These are phyloP conservation scores for Drosophila glabriapex DNA, from an alignment of 2,888 invertebrate genomes.

Conservation along the genomic window DNA sequence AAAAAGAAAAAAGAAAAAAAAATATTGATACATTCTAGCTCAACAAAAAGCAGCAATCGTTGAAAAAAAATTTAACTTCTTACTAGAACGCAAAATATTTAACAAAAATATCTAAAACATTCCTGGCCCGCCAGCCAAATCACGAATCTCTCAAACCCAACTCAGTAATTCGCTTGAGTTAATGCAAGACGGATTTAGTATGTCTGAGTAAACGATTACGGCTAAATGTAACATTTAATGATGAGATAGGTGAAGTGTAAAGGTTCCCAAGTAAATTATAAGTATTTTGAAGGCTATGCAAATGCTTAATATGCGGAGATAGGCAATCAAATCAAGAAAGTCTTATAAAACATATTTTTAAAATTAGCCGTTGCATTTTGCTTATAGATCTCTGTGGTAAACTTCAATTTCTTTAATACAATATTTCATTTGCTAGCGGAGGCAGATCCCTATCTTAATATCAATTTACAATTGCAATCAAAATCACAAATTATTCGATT, in stretches of 20 bases:
- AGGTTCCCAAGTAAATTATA: background rate
- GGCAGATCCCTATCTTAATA: background rate
- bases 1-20: slow-evolving; percentile 35
- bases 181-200: slow-evolving; percentile 40
- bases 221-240: slow-evolving; percentile 6
- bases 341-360: background rate
- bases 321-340: background rate
- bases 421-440: background rate
- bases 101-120: slow-evolving; percentile 19
- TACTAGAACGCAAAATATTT: slow-evolving; percentile 30
- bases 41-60: slow-evolving; percentile 12
- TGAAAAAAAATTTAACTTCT: slow-evolving; percentile 17
- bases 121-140: slow-evolving; percentile 26
- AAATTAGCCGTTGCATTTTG: background rate
- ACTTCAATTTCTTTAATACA: background rate
- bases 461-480: background rate
- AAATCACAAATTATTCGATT: background rate
- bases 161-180: slow-evolving; percentile 58
- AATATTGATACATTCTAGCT: slow-evolving; percentile 2
- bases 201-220: slow-evolving; percentile 34
- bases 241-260: background rate
- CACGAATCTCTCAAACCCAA: slow-evolving; percentile 44
- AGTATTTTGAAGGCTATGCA: background rate
- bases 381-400: background rate
- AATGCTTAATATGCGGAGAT: background rate